Base-by-base conservation (phyloP, 2,797 vertebrate genomes). In the Rousettus madagascariensis region DNA sequence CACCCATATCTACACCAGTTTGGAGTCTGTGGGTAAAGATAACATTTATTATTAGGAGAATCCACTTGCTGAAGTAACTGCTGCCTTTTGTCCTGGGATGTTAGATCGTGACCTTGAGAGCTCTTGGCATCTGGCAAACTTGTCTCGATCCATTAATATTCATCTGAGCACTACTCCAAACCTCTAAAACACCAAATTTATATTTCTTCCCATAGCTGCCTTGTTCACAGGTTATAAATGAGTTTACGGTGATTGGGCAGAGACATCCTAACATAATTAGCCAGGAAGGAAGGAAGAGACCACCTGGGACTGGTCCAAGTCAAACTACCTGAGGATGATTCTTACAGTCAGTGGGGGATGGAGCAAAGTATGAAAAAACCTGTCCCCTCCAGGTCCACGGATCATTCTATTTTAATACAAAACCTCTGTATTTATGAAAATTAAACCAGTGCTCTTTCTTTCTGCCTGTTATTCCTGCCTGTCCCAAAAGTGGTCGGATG, bases 21-120 rank as follows among this genome's bases (percentile, higher is more conserved):
- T 10, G 30, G 33, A 3, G 41, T 9, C 0, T 69, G 9, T 41
- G 19, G n/a, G 68, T 33, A 53, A 75, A 68, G 12, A n/a, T 9
- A 84, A 43, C 22, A 38, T 90, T 78, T 26, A 38, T 90, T 78
- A 51, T n/a, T 33, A 41, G 84, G 46, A 38, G 13, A 79, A 59
- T 55, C 17, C 20, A 7, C 51, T 68, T 66, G 36, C 68, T 63
- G 63, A 82, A 63, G 49, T 65, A 30, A n/a, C 53, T 46, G 69
- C 71, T 72, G 71, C 61, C 59, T 94, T 87, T 61, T 68, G 10
- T 55, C 22, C 24, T 92, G 72, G 33, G 43, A 63, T 91, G 12
- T 82, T 91, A 28, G 86, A 22, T 57, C 36, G 41, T 91, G 89
- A 90, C 78, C 80, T 86, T 87, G 71, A 94, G 80, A 41, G 9